Conservation (phyloP, 2,888 invertebrate species). For the Meiosimyza platycephala region DNA sequence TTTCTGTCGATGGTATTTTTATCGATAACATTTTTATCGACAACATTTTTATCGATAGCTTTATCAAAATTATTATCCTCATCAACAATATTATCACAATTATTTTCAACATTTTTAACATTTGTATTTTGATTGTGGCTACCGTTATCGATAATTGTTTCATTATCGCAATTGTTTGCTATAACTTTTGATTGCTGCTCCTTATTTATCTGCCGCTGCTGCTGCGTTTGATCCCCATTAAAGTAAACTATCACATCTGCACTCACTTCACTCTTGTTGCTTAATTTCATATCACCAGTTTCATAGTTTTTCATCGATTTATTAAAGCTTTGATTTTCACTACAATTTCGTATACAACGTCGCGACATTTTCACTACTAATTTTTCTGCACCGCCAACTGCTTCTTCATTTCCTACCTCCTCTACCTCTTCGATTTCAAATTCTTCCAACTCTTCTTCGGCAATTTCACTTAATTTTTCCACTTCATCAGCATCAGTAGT, state of each 20-base stretch:
- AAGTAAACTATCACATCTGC: not conserved
- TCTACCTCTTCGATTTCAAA: conserved; percentile 22
- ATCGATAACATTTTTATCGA: not conserved
- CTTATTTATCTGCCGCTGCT: not conserved
- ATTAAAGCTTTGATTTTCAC: conserved; percentile 1
- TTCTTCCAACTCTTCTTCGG: conserved; percentile 13
- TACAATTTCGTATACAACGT: not conserved
- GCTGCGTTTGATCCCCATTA: not conserved
- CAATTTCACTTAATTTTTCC: conserved; percentile 1
- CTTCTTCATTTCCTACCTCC: conserved; percentile 13
- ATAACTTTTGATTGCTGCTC: conserved; percentile 12
- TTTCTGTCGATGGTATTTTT: not conserved
- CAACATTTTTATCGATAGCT: not conserved
- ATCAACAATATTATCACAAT: conserved; percentile 21
- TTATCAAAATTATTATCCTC: not conserved
- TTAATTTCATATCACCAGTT: not conserved
- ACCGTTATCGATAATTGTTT: conserved; percentile 9
- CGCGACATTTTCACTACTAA: conserved; percentile 2
- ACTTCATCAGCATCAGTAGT: conserved; percentile 37
- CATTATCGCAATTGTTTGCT: not conserved
- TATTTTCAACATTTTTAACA: conserved; percentile 34
- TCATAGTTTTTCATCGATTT: conserved; percentile 7
- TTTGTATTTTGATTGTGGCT: conserved; percentile 16
- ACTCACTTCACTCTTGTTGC: not conserved
- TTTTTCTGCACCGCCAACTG: conserved; percentile 15